Base-by-base conservation (phyloP, 2,797 vertebrate species). In the Peromyscus melanophrys region DNA sequence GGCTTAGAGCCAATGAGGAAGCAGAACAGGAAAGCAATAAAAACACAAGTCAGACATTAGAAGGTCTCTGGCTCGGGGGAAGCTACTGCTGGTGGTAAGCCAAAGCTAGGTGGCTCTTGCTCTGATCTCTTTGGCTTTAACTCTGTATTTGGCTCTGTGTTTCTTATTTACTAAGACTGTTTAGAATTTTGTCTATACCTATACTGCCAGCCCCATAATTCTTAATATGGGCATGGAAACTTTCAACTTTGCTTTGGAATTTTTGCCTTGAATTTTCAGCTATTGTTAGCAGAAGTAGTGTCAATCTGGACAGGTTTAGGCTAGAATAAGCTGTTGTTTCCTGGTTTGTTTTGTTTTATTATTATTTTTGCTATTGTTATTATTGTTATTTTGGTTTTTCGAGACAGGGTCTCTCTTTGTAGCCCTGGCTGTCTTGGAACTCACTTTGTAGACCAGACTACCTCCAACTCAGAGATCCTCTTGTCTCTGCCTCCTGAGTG, bases 211-310 rank as follows among this genome's bases (percentile, higher is more conserved):
- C 31, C 78, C n/a, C 85, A 16, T 89, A 69, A 89, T 77, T 85
- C 9, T 73, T 96, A 34, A 65, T 34, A 25, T 43, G 16, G 71
- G 7, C 25, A 89, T 34, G 13, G 31, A 71, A 78, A 34, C 57
- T 94, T 94, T 31, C 46, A 83, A 11, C 27, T 43, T 27, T 82
- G 52, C 55, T 96, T 95, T 86, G 89, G 49, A 92, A 89, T 25
- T 75, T 92, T 34, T 91, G 59, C 25, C 8, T 93, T 95, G 73
- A 14, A 43, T 94, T 94, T 92, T 96, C 85, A 84, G 67, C 49
- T 69, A 82, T 10, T 57, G 13, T 83, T 95, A 65, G 34, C 13
- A 75, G 71, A 84, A 65, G 37, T n/a, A 1, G 49, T 78, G 55
- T 86, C 23, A 81, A 61, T 11, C 75, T 89, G 37, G 14, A 65